phyloP scores from a whole-genome alignment of 2,113 vertebrate genomes.

The Otis tarda region DNA sequence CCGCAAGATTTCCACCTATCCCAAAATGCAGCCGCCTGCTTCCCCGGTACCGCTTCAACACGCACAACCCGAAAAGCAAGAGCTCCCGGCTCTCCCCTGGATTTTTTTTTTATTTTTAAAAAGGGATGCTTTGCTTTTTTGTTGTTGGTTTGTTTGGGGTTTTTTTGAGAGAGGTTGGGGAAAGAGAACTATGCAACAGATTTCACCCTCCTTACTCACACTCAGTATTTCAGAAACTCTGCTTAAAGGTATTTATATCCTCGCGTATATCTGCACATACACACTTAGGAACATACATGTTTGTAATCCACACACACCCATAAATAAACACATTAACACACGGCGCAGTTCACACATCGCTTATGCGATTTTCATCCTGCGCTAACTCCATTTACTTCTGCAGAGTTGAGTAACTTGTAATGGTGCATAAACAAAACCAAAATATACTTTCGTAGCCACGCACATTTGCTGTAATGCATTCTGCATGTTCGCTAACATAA shows the following conservation, averaged over 20 bases:
- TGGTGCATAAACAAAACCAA: background rate
- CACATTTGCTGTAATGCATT: background rate
- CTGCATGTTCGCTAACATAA: background rate
- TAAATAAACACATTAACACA: background rate
- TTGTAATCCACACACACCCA: rapidly evolving
- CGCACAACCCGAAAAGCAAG: rapidly evolving
- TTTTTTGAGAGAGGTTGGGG: background rate
- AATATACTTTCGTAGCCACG: background rate
- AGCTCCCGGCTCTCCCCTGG: background rate
- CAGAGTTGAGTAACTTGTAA: background rate
- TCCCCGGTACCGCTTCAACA: background rate
- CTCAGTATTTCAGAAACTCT: background rate
- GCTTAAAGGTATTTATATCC: background rate
- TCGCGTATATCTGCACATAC: background rate
- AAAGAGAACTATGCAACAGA: background rate
- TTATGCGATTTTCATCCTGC: background rate
- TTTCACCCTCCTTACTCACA: background rate
- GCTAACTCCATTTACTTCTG: background rate
- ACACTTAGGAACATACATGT: rapidly evolving
- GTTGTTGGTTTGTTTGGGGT: too few species aligned
- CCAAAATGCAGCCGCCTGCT: background rate
- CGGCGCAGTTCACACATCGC: rapidly evolving
- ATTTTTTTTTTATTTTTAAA: background rate
- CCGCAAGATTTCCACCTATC: slow-evolving; percentile 51
- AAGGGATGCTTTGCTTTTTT: background rate